These are phyloP conservation scores for Grallaria varia DNA, from an alignment of 2,113 vertebrate genomes.

Conservation along the genomic window DNA sequence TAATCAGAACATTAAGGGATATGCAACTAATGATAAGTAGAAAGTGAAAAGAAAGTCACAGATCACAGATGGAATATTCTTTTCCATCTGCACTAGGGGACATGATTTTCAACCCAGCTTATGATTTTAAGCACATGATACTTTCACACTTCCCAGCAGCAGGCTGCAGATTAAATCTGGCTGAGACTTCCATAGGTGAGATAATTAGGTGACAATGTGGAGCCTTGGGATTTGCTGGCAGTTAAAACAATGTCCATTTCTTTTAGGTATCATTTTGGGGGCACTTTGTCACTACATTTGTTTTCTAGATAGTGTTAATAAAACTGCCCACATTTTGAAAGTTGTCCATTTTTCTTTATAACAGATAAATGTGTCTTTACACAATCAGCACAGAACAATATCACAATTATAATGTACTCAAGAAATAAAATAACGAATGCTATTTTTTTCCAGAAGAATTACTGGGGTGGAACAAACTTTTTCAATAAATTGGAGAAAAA, in stretches of 20 bases:
- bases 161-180: not conserved
- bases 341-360: not conserved
- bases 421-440: not conserved
- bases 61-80: not conserved
- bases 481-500: not conserved
- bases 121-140: conserved; percentile 2
- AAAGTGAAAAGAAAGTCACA: not conserved
- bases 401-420: not conserved
- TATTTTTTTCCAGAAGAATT: not conserved
- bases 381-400: not conserved
- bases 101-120: not conserved
- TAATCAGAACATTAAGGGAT: conserved; percentile 8
- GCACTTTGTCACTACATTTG: not conserved
- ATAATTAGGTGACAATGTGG: not conserved
- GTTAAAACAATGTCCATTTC: not conserved
- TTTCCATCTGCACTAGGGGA: not conserved
- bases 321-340: not conserved
- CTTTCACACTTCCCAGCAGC: not conserved
- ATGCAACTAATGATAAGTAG: not conserved
- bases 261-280: not conserved
- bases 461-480: not conserved
- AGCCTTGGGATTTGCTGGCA: not conserved
- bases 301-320: not conserved
- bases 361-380: not conserved
- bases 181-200: not conserved